These are phyloP conservation scores for Diplodus sargus DNA, from an alignment of 2,797 vertebrate species.

Conservation along the genomic window DNA sequence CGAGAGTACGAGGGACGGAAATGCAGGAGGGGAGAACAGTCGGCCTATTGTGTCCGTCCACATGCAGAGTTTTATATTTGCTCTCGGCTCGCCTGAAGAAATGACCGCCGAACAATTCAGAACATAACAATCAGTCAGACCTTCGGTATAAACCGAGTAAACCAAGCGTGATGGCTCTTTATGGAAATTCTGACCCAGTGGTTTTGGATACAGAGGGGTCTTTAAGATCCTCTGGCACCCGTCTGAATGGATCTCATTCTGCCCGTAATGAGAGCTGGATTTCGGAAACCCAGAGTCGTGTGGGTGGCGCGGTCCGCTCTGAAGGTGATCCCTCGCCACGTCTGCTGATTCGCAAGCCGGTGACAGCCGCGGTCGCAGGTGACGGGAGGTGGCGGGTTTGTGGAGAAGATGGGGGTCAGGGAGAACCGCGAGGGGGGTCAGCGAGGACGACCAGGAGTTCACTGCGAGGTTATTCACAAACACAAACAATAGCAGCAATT, in stretches of 20 bases:
- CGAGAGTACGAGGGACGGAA: slow-evolving; percentile 49
- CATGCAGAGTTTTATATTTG: slow-evolving; percentile 69
- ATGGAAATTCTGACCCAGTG: slow-evolving; percentile 55
- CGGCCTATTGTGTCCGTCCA: slow-evolving; percentile 63
- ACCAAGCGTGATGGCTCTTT: slow-evolving; percentile 31
- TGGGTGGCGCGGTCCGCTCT: slow-evolving; percentile 17
- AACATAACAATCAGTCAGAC: slow-evolving; percentile 58
- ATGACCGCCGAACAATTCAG: slow-evolving; percentile 64
- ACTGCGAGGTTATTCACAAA: not conserved
- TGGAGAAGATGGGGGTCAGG: slow-evolving; percentile 8
- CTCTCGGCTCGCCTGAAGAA: slow-evolving; percentile 69
- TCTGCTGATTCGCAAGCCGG: slow-evolving; percentile 34
- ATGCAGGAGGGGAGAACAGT: slow-evolving; percentile 70
- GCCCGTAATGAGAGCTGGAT: slow-evolving; percentile 46
- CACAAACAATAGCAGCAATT: not conserved
- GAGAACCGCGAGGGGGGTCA: slow-evolving; percentile 22
- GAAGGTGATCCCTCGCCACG: slow-evolving; percentile 43
- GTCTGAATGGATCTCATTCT: slow-evolving; percentile 57
- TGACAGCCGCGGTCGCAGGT: slow-evolving; percentile 39
- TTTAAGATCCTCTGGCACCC: slow-evolving; percentile 57
- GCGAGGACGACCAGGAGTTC: slow-evolving; percentile 1
- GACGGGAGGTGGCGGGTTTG: slow-evolving; percentile 36
- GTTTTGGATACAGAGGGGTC: slow-evolving; percentile 55
- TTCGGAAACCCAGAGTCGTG: slow-evolving; percentile 48
- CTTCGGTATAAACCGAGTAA: slow-evolving; percentile 38